phyloP scores from a whole-genome alignment of 2,888 invertebrate species.

The Chaetogeoica ovagalla region DNA sequence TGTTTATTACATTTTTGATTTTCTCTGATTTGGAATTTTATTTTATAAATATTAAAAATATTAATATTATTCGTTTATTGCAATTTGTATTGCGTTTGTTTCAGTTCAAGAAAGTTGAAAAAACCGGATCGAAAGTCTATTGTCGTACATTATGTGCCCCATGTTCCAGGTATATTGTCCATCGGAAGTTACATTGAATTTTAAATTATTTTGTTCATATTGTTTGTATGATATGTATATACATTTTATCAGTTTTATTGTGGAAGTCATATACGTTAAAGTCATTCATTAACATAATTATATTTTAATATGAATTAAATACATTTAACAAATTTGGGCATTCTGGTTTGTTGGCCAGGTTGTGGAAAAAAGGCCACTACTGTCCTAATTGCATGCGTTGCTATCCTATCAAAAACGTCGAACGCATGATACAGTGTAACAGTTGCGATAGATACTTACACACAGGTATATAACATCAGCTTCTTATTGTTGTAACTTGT shows the following conservation, averaged over 20 bases:
- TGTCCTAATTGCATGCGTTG: slow-evolving; percentile 73
- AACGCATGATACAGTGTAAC: slow-evolving; percentile 63
- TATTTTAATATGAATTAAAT: slow-evolving; percentile 26
- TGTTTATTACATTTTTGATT: background rate
- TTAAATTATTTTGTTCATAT: slow-evolving; percentile 53
- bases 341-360: slow-evolving; percentile 60
- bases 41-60: background rate
- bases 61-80: background rate
- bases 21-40: background rate
- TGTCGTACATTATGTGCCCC: slow-evolving; percentile 68
- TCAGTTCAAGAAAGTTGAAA: slow-evolving; percentile 62
- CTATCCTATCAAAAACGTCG: slow-evolving; percentile 68
- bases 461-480: slow-evolving; percentile 60
- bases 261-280: slow-evolving; percentile 14
- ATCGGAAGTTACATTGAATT: slow-evolving; percentile 53
- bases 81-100: slow-evolving; percentile 54
- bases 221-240: background rate
- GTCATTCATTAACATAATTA: slow-evolving; percentile 38
- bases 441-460: slow-evolving; percentile 64
- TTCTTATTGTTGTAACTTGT: slow-evolving; percentile 25
- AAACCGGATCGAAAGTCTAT: slow-evolving; percentile 61
- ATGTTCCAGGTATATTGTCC: slow-evolving; percentile 67
- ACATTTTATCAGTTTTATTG: slow-evolving; percentile 12
- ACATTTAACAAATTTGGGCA: slow-evolving; percentile 40
- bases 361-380: slow-evolving; percentile 74